Conservation (phyloP, 1,140 invertebrate species). For the Drosophila paulistorum region DNA sequence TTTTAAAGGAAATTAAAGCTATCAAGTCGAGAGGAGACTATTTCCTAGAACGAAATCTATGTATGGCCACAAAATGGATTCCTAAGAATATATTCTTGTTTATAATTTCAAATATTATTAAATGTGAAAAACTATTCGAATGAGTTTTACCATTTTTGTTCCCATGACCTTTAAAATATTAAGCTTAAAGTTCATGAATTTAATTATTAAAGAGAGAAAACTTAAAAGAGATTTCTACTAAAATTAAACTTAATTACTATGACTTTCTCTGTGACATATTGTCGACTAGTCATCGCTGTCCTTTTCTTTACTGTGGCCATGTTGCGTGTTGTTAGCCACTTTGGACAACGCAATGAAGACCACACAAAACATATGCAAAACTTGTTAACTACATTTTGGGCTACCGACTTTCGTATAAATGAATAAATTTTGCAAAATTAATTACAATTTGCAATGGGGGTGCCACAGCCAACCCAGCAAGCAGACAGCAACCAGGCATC, state of each 20-base stretch:
- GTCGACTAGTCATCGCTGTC: conserved; percentile 20
- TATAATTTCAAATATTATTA: no score
- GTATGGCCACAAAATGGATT: no score
- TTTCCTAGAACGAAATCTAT: no score
- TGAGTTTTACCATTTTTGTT: background rate
- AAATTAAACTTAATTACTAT: background rate
- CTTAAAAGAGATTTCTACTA: background rate
- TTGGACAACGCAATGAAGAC: conserved; percentile 36
- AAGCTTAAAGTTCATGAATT: background rate
- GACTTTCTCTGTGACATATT: background rate
- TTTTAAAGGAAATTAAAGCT: no score
- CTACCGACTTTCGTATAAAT: conserved; percentile 60
- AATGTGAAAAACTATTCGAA: no score
- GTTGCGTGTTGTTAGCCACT: conserved; percentile 44
- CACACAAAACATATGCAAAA: conserved; percentile 53
- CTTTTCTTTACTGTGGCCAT: conserved; percentile 33
- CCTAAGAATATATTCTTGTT: no score
- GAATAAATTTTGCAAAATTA: conserved; percentile 76
- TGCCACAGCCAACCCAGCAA: conserved; percentile 4
- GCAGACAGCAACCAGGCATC: conserved; percentile 5
- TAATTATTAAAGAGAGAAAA: background rate
- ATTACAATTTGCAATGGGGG: conserved; percentile 56
- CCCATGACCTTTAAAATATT: background rate
- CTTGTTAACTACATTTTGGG: conserved; percentile 57
- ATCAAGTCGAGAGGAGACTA: no score